Base-by-base conservation (phyloP, 1,140 invertebrate species). In the Lerema accius region DNA sequence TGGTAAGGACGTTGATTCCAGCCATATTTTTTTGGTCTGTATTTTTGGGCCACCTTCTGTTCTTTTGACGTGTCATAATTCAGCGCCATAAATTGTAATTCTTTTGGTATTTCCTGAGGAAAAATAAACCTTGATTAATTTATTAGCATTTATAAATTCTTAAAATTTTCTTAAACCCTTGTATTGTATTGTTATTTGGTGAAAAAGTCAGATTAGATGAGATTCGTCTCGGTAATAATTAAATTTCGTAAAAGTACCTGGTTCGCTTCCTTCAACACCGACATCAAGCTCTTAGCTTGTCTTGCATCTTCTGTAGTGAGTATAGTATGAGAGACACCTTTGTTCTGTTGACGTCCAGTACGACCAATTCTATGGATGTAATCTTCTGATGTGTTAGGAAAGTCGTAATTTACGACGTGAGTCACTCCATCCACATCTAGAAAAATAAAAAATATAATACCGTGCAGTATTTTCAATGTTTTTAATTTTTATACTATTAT, bases 331-430 rank as follows among this genome's bases (percentile, higher is more conserved):
- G 96, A 95, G 1, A 95, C 96, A 49, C 96, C 96, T 15, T 94
- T 95, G 48, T 95, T 95, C 37, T 95, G 93, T 14, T 94, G 94
- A n/a, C 97, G 92, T 10, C 95, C 97, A 11, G 97, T 98, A 69
- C 97, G 92, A 9, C 97, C 97, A 77, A 98, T 98, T 43, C 97
- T 93, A 80, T 98, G 97, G 28, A 98, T 95, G 88, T 98, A 98
- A 86, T 98, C 97, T 86, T 98, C 97, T 6, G 95, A 95, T 63
- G 95, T 95, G 67, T 94, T 95, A 0, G 97, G 96, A 84, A 96
- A 97, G 87, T 98, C 97, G 89, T 94, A 96, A 89, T 98, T 98
- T 78, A 98, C 95, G 10, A 98, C 96, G 93, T 95, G 96, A 75
- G 96, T 96, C 63, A 97, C 94, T 82, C 97, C 96, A 77, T 96